Evolutionary conservation across 1,140 invertebrate species (phyloP), one percentile per base, ranked within the genome.

Genomic region (Asobara japonica): DNA sequence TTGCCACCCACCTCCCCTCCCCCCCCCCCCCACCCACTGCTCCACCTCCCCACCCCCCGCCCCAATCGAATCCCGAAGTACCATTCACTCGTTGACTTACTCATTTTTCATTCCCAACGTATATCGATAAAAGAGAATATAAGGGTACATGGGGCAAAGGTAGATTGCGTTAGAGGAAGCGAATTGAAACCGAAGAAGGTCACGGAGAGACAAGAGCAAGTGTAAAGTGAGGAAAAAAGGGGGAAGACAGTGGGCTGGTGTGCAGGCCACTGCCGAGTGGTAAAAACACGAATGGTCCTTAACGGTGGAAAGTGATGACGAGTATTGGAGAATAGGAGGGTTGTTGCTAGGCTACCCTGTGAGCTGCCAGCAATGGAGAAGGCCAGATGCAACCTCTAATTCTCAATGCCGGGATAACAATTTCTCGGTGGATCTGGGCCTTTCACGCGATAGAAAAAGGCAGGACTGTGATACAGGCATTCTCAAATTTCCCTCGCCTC

Each of bases 161-260:
- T 56, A 56, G 51, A 56, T 56, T 56, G 51, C 51, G 51, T 56
- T 56, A 56, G 51, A 25, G 18, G 51, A 56, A 56, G 51, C 51
- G 51, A 56, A 56, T 56, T 56, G 51, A 56, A 56, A 56, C 51
- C 51, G 51, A 56, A 56, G 51, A 56, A 56, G 51, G 51, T 56
- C 51, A 56, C 51, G 18, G 22, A 56, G 51, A 56, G 51, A 56
- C 51, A 56, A 51, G 22, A 56, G 11, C 51, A 27, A 56, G 51
- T 56, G 51, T 6, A 11, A 56, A 22, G 22, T 3, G 25, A 22
- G 51, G 18, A 25, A 56, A 22, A 56, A 10, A 56, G 22, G 6
- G 18, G 22, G 18, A 8, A 56, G 51, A 10, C 13, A 18, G 51
- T 45, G 22, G 25, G 51, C 18, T 27, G 22, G 20, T 5, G 51